Percentiles rank a stretch among this genome's conserved stretches.
phyloP scores from a whole-genome alignment of 2,113 vertebrate genomes.

The Anguilla japonica region DNA sequence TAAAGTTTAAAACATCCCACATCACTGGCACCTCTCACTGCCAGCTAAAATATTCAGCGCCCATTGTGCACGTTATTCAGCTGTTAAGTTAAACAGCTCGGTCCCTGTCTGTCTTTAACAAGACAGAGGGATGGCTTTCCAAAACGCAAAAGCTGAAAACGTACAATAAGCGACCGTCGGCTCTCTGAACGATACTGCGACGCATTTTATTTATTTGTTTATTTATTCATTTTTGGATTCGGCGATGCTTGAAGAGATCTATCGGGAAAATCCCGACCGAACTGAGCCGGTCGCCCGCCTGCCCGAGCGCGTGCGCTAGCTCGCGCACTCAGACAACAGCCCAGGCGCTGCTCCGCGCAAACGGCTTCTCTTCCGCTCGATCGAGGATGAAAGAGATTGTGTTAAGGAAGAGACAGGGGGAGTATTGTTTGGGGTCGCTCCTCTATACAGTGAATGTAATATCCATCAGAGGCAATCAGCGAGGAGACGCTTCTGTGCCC shows the following conservation, averaged over 20 bases:
- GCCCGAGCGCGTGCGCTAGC: too few species aligned
- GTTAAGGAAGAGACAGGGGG: constrained; percentile 19
- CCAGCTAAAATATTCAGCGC: not conserved
- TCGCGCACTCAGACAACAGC: not conserved
- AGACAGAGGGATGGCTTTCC: not conserved
- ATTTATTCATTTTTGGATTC: not conserved
- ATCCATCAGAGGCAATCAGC: constrained; percentile 4
- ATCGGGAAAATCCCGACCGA: not conserved
- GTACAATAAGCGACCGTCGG: not conserved
- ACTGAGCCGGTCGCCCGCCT: not conserved
- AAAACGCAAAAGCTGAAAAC: not conserved
- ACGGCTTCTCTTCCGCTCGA: constrained; percentile 39
- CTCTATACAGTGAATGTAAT: not conserved
- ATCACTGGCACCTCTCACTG: not conserved
- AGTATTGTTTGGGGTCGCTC: constrained; percentile 28
- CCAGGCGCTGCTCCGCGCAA: constrained; percentile 33
- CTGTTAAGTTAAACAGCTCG: not conserved
- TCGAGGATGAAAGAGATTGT: constrained; percentile 37
- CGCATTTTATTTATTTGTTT: too few species aligned
- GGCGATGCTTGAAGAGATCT: not conserved
- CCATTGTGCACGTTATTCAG: too few species aligned
- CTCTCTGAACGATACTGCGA: too few species aligned
- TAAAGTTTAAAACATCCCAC: not conserved
- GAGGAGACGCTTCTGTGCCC: not conserved
- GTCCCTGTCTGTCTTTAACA: not conserved